phyloP scores from a whole-genome alignment of 2,888 invertebrate genomes.

The Volucella inflata region DNA sequence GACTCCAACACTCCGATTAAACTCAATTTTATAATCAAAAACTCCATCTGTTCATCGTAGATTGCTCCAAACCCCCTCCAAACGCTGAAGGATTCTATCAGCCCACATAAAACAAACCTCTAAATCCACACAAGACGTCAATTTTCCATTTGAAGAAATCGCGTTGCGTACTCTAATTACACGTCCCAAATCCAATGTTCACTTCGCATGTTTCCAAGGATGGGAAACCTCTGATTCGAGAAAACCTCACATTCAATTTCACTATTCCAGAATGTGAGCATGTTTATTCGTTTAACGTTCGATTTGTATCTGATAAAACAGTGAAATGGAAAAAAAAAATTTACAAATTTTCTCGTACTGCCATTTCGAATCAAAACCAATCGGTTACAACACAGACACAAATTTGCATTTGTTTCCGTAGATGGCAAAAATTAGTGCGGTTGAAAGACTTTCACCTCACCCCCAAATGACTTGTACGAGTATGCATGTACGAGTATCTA shows the following conservation, averaged over 20 bases:
- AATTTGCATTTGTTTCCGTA: slow-evolving; percentile 56
- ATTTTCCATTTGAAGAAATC: slow-evolving; percentile 66
- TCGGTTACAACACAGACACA: slow-evolving; percentile 49
- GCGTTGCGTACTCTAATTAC: slow-evolving; percentile 51
- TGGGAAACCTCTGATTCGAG: slow-evolving; percentile 18
- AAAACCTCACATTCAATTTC: slow-evolving; percentile 10
- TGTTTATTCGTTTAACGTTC: slow-evolving; percentile 53
- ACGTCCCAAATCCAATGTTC: slow-evolving; percentile 47
- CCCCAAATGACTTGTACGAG: slow-evolving; percentile 45
- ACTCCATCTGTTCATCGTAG: background rate
- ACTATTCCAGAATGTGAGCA: slow-evolving; percentile 13
- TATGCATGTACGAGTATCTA: no score
- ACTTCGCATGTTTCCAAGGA: background rate
- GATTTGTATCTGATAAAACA: slow-evolving; percentile 40
- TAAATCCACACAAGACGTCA: slow-evolving; percentile 47
- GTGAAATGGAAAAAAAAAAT: slow-evolving; percentile 8
- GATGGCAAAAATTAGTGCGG: slow-evolving; percentile 11
- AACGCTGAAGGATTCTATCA: slow-evolving; percentile 28
- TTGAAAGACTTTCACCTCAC: slow-evolving; percentile 42
- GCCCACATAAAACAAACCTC: slow-evolving; percentile 31
- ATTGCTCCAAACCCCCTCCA: slow-evolving; percentile 6
- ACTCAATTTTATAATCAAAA: slow-evolving; percentile 16
- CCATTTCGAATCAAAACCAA: slow-evolving; percentile 46
- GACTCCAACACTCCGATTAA: background rate
- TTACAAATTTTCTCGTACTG: background rate